These are phyloP conservation scores for Alectura lathami DNA, from an alignment of 2,113 vertebrate genomes.

Conservation along the genomic window DNA sequence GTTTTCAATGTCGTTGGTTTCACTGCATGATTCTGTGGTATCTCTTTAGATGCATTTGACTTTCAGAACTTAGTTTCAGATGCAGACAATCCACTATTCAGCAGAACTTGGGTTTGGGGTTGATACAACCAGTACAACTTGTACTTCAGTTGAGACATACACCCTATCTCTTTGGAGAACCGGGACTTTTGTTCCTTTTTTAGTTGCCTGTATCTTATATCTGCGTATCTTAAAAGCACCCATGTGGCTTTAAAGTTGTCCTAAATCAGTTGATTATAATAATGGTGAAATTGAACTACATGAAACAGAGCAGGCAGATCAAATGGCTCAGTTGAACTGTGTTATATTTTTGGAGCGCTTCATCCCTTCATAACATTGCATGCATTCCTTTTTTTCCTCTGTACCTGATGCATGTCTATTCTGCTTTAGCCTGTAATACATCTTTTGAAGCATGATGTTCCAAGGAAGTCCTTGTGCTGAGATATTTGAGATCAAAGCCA, in stretches of 20 bases:
- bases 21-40: neutral
- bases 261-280: neutral
- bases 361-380: neutral
- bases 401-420: neutral
- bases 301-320: neutral
- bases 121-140: neutral
- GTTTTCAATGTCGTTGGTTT: neutral
- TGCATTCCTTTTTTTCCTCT: neutral
- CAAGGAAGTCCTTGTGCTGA: neutral
- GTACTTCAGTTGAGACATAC: neutral
- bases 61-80: neutral
- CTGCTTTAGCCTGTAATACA: neutral
- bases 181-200: neutral
- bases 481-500: conserved; percentile 30
- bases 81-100: neutral
- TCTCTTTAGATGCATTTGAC: neutral
- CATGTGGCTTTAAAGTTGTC: neutral
- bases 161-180: neutral
- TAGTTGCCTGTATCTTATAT: neutral
- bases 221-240: neutral
- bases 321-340: neutral
- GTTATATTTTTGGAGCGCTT: neutral
- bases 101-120: neutral
- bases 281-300: neutral
- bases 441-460: neutral